Evolutionary conservation across 1,140 invertebrate genomes (phyloP).

Genomic region (Sycophila sp.): DNA sequence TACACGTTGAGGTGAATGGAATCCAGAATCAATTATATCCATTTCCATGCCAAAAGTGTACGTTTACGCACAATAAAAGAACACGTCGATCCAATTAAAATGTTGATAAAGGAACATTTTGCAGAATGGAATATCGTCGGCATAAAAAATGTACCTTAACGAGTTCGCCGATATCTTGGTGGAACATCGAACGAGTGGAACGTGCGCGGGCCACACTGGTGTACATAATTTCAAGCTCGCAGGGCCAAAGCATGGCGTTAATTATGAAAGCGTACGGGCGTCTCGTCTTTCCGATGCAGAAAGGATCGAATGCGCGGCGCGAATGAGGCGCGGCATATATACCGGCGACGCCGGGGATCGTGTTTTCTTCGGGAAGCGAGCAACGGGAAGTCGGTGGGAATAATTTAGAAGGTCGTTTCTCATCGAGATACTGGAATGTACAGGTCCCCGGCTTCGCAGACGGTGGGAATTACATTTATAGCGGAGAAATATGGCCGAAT

Average conservation of each 20-base stretch:
- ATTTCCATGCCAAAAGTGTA: too few species aligned
- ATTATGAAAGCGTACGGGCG: slow-evolving; percentile 2
- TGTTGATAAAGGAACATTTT: too few species aligned
- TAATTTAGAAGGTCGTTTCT: slow-evolving; percentile 19
- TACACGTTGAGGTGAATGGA: too few species aligned
- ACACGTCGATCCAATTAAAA: too few species aligned
- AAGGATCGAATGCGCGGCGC: not conserved
- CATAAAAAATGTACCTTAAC: too few species aligned
- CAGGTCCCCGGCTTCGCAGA: not conserved
- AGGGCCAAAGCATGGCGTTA: not conserved
- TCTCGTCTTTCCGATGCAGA: not conserved
- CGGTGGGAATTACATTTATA: slow-evolving; percentile 6
- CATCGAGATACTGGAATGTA: not conserved
- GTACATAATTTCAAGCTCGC: not conserved
- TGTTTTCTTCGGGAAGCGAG: not conserved
- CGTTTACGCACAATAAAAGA: too few species aligned
- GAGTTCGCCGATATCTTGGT: too few species aligned
- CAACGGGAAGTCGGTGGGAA: too few species aligned
- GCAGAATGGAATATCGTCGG: too few species aligned
- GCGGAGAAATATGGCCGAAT: slow-evolving; percentile 3
- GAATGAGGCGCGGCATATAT: not conserved
- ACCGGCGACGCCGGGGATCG: too few species aligned
- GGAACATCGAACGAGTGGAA: not conserved
- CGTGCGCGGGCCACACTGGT: not conserved
- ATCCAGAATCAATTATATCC: too few species aligned